Conservation (phyloP, 2,797 vertebrate species). For the Botia almorhae region DNA sequence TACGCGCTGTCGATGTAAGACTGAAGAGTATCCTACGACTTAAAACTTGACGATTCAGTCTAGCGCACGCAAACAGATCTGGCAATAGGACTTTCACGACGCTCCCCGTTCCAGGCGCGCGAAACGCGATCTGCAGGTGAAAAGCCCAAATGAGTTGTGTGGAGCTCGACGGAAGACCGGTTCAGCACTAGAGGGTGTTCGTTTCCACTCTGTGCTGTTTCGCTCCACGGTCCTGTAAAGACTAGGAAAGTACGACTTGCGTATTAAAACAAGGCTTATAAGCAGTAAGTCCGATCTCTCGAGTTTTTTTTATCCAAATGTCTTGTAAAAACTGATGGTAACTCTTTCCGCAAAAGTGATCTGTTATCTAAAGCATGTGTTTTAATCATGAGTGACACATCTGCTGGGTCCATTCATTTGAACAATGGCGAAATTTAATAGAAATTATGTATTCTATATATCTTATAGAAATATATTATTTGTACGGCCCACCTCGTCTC, state of each 20-base stretch:
- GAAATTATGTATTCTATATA: no score
- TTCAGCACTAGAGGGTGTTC: constrained; percentile 62
- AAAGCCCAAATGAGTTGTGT: constrained; percentile 1
- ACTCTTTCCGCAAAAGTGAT: not conserved
- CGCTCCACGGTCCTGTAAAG: not conserved
- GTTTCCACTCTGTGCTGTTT: constrained; percentile 47
- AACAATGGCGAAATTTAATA: no score
- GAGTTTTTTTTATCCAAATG: not conserved
- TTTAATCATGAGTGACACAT: not conserved
- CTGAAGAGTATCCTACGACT: not conserved
- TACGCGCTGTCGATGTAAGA: not conserved
- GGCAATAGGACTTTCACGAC: not conserved
- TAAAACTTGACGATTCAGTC: constrained; percentile 12
- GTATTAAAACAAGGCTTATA: not conserved
- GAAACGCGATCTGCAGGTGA: not conserved
- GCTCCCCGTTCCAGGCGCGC: not conserved
- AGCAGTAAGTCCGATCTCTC: not conserved
- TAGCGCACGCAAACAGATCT: constrained; percentile 5
- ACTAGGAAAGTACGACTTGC: not conserved
- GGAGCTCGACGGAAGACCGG: constrained; percentile 13
- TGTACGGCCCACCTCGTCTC: not conserved
- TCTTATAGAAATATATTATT: not conserved
- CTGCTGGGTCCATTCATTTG: no score
- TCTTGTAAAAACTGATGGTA: not conserved
- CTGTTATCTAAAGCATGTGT: not conserved